phyloP scores from a whole-genome alignment of 1,140 invertebrate species.

The Drosophila pachea region DNA sequence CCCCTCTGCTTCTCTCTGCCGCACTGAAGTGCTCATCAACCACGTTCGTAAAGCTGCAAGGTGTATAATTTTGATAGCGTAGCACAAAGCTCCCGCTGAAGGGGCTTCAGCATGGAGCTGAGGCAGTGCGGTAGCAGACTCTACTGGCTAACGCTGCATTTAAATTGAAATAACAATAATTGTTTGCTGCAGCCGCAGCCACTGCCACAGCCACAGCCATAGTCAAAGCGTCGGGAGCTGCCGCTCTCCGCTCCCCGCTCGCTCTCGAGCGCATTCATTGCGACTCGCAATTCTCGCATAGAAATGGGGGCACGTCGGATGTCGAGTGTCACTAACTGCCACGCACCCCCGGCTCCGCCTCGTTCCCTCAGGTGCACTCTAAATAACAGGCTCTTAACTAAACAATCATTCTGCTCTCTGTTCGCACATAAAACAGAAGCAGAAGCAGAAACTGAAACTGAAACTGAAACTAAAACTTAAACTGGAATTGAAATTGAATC shows the following conservation, averaged over 20 bases:
- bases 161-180: slow-evolving; percentile 75
- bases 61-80: slow-evolving; percentile 72
- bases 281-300: slow-evolving; percentile 11
- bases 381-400: slow-evolving; percentile 10
- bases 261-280: background rate
- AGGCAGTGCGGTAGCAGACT: too few species aligned
- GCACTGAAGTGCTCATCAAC: background rate
- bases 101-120: background rate
- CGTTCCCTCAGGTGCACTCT: background rate
- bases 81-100: slow-evolving; percentile 44
- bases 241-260: background rate
- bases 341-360: background rate
- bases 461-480: too few species aligned
- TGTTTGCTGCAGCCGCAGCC: slow-evolving; percentile 60
- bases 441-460: background rate
- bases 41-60: slow-evolving; percentile 49
- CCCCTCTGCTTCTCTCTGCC: background rate
- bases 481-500: background rate
- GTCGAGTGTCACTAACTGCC: slow-evolving; percentile 52
- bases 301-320: slow-evolving; percentile 42
- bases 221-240: background rate
- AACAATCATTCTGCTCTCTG: slow-evolving; percentile 3
- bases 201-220: background rate
- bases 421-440: background rate
- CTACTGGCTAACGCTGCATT: slow-evolving; percentile 47